Conservation (phyloP, 2,888 invertebrate genomes). For the Lordiphosa andalusiaca region DNA sequence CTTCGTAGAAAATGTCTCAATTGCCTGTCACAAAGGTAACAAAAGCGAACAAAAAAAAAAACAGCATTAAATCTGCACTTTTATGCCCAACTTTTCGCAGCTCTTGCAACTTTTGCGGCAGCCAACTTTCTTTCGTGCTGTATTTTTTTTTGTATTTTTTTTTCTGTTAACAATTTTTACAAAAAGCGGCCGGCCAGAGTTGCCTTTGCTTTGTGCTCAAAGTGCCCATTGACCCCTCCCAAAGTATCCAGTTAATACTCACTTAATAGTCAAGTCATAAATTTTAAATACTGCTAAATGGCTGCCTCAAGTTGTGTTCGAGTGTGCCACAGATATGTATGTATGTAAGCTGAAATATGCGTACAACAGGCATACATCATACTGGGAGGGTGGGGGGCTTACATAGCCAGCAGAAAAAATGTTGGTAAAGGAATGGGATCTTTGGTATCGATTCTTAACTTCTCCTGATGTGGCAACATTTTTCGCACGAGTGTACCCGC, state of each 20-base stretch:
- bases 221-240: constrained; percentile 47
- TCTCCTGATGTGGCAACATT: constrained; percentile 51
- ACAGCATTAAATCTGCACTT: constrained; percentile 13
- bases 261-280: constrained; percentile 77
- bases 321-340: constrained; percentile 43
- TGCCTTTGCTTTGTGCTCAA: constrained; percentile 24
- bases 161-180: constrained; percentile 21
- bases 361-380: constrained; percentile 49
- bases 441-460: too few relatives aligned
- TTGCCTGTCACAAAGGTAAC: constrained; percentile 50
- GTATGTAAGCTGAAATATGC: constrained; percentile 54
- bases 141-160: too few relatives aligned
- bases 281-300: constrained; percentile 73
- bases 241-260: constrained; percentile 70
- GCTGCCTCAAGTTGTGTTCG: constrained; percentile 65
- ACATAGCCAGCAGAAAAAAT: constrained; percentile 38
- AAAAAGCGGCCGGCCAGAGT: constrained; percentile 51
- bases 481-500: constrained; percentile 59
- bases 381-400: constrained; percentile 38
- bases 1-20: constrained; percentile 42
- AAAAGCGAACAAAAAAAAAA: constrained; percentile 22
- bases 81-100: constrained; percentile 26
- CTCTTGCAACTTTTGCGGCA: constrained; percentile 51
- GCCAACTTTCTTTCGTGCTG: constrained; percentile 32
- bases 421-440: constrained; percentile 23